Base-by-base conservation (phyloP, 2,797 vertebrate genomes). In the Linurgus olivaceus region DNA sequence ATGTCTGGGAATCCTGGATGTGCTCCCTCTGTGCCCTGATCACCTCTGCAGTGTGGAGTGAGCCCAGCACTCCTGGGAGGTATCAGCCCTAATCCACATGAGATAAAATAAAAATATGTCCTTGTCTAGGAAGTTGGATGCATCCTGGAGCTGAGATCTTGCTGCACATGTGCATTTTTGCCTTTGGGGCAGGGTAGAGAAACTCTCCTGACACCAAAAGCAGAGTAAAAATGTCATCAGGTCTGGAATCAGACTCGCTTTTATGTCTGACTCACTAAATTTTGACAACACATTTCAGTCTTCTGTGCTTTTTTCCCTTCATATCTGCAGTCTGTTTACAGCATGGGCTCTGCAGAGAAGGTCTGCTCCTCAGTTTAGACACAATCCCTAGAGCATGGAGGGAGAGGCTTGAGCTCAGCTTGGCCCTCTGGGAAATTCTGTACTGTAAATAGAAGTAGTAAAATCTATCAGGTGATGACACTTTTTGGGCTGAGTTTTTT, bases 391-490 rank as follows among this genome's bases (percentile, higher is more conserved):
- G 65, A 23, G 17, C 29, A 15, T 18, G 52, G 55, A 72, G 66
- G 54, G 29, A 75, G 44, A 79, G 52, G 77, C 85, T 80, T 72
- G 72, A 91, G 88, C 86, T 94, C 81, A 17, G 17, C 59, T 89
- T 67, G 87, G 74, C 37, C 81, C 67, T 66, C 65, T 88, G 88
- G 82, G 93, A 90, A 80, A 94, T 91, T 29, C 66, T 66, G 58
- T 88, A 29, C 76, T 90, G 66, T 90, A 96, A 94, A 94, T 94
- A 94, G 66, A 94, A 86, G 79, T 29, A 89, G 73, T 95, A 86
- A 96, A 93, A 95, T 84, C 76, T 84, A 86, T 90, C 96, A 95
- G 95, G 96, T 95, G 95, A 94, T 95, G 92, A 96, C 93, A 94
- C 93, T 95, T 96, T 88, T 86, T 91, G 94, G 94, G 90, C 92